Base-by-base conservation (phyloP, 2,888 invertebrate species). In the Watsonalla binaria region DNA sequence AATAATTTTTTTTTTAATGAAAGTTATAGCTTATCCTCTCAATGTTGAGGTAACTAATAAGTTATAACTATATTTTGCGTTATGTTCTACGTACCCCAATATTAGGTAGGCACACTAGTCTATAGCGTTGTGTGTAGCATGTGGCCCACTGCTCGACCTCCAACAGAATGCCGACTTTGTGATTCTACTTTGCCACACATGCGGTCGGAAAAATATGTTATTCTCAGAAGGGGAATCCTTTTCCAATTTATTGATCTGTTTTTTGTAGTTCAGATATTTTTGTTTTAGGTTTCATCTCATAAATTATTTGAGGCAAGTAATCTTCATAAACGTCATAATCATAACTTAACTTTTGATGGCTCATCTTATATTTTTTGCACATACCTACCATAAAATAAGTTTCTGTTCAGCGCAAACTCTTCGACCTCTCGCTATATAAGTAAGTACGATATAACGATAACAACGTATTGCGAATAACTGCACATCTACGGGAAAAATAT, bases 181-280 rank as follows among this genome's bases (percentile, higher is more conserved):
- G 63, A 71, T 71, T 74, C 70, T 70, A 70, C 79, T 76, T 73
- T 66, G 72, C 62, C 56, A 59, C 61, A 63, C 63, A 66, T 65
- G 72, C 71, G 70, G 64, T 62, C 59, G 62, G 61, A 75, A 79
- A 78, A 79, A 79, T 77, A 79, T 80, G 77, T 78, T 80, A 70
- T 78, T 76, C 71, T 72, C 64, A 61, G 58, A 65, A 64, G 65
- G 49, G 5, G 14, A 49, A 37, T 63, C 60, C 62, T 68, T 64
- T 59, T 74, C 69, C 73, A 67, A 71, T 64, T 62, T 69, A 74
- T 73, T 72, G 68, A 72, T 68, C 66, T 33, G 56, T 57, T 55
- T 54, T 51, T 46, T 33, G 46, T 46, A 46, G 24, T 6, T 15
- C 24, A 24, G 8, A 8, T 15, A 46, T 24, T 24, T 24, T 24